Percentiles rank a stretch among this genome's conserved stretches.
phyloP scores from a whole-genome alignment of 2,113 vertebrate genomes.

The Caranx melampygus region DNA sequence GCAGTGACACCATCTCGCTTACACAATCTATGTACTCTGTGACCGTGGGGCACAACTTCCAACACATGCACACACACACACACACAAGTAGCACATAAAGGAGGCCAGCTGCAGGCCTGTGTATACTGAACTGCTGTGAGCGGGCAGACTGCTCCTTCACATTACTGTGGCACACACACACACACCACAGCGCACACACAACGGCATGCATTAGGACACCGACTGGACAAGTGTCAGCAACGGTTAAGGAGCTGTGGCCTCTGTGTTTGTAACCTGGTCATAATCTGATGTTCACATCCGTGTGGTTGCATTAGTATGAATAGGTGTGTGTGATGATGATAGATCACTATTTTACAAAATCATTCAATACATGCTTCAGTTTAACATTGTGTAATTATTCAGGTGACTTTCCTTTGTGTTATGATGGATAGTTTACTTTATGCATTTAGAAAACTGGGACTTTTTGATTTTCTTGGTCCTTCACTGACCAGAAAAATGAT shows the following conservation, averaged over 20 bases:
- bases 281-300: neutral
- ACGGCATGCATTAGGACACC: constrained; percentile 19
- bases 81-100: neutral
- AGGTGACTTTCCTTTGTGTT: too few relatives aligned
- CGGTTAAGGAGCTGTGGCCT: constrained; percentile 22
- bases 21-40: constrained; percentile 46
- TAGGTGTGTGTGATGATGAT: neutral
- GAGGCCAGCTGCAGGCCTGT: constrained; percentile 25
- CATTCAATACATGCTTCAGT: too few relatives aligned
- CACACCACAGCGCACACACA: constrained; percentile 9
- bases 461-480: too few relatives aligned
- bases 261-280: constrained; percentile 9
- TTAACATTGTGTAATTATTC: too few relatives aligned
- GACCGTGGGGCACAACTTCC: constrained; percentile 20
- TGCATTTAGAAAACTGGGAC: too few relatives aligned
- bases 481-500: too few relatives aligned
- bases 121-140: constrained; percentile 17
- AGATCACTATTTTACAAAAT: too few relatives aligned
- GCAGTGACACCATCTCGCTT: constrained; percentile 68
- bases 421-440: too few relatives aligned
- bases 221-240: constrained; percentile 27
- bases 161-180: constrained; percentile 41
- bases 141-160: constrained; percentile 42
- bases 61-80: constrained; percentile 17
- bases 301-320: neutral